Evolutionary conservation across 2,797 vertebrate species (phyloP).

Genomic region (Scarus forsteni): DNA sequence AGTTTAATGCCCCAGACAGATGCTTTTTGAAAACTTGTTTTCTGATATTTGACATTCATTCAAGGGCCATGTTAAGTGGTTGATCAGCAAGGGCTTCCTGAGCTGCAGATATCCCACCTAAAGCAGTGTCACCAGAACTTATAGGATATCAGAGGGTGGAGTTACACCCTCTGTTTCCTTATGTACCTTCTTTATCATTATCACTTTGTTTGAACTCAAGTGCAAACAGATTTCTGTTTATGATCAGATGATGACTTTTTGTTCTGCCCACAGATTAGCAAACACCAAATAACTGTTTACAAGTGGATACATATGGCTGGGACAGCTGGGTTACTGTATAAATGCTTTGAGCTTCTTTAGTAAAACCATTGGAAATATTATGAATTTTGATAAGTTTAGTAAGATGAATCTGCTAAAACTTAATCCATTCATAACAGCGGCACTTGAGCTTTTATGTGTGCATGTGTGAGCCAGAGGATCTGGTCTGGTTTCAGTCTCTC

Average conservation of each 20-base stretch:
- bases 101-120: too few relatives aligned
- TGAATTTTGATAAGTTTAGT: constrained; percentile 64
- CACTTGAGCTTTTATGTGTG: constrained; percentile 34
- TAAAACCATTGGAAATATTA: constrained; percentile 54
- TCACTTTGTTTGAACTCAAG: constrained; percentile 66
- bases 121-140: background rate
- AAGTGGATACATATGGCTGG: constrained; percentile 73
- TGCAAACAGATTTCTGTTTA: constrained; percentile 66
- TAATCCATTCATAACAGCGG: constrained; percentile 56
- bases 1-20: too few relatives aligned
- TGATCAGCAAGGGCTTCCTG: too few relatives aligned
- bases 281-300: constrained; percentile 71
- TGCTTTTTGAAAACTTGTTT: too few relatives aligned
- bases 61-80: too few relatives aligned
- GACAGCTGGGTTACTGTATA: constrained; percentile 54
- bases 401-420: constrained; percentile 63
- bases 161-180: constrained; percentile 51
- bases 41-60: too few relatives aligned
- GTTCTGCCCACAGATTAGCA: constrained; percentile 61
- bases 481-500: constrained; percentile 82
- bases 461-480: constrained; percentile 65
- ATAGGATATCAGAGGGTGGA: background rate
- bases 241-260: constrained; percentile 57
- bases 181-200: constrained; percentile 63
- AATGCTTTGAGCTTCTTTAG: constrained; percentile 47